Evolutionary conservation across 2,888 invertebrate species (phyloP).

Genomic region (Ormyrus pomaceus): DNA sequence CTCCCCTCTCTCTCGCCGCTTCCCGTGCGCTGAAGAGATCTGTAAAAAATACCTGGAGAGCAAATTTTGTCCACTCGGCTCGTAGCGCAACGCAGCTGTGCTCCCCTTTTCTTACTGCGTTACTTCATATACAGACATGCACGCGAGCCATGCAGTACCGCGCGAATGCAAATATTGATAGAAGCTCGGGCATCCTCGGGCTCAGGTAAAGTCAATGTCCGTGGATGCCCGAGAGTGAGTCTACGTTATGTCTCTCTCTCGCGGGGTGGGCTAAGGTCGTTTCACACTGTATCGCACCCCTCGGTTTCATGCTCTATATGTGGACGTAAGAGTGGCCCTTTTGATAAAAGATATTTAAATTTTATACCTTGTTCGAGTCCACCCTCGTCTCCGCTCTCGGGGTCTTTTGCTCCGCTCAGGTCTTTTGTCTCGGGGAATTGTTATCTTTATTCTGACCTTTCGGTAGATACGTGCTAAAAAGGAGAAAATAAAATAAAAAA

Average conservation of each 20-base stretch:
- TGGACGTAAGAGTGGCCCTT: slow-evolving; percentile 4
- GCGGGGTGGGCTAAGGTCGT: slow-evolving; percentile 46
- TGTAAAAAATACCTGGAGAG: slow-evolving; percentile 46
- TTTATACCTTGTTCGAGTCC: slow-evolving; percentile 45
- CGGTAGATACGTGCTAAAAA: slow-evolving; percentile 39
- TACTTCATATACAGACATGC: not conserved
- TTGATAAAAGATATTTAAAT: slow-evolving; percentile 53
- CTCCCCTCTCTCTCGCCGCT: too few species aligned
- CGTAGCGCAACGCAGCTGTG: not conserved
- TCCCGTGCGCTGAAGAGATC: slow-evolving; percentile 32
- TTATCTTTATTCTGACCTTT: slow-evolving; percentile 34
- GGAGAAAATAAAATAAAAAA: slow-evolving; percentile 45
- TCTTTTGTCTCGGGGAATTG: slow-evolving; percentile 24
- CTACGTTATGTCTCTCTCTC: not conserved
- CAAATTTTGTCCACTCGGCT: slow-evolving; percentile 29
- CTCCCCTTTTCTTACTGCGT: not conserved
- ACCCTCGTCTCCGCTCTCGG: slow-evolving; percentile 10
- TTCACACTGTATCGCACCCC: slow-evolving; percentile 52
- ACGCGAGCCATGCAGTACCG: not conserved
- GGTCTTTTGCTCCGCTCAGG: slow-evolving; percentile 23
- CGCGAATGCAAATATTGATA: slow-evolving; percentile 41
- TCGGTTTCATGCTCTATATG: slow-evolving; percentile 1
- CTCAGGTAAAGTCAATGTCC: slow-evolving; percentile 55
- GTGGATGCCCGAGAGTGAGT: slow-evolving; percentile 42
- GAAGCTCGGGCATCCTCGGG: slow-evolving; percentile 51